phyloP scores from a whole-genome alignment of 2,797 vertebrate genomes.

The Eidolon dupreanum region DNA sequence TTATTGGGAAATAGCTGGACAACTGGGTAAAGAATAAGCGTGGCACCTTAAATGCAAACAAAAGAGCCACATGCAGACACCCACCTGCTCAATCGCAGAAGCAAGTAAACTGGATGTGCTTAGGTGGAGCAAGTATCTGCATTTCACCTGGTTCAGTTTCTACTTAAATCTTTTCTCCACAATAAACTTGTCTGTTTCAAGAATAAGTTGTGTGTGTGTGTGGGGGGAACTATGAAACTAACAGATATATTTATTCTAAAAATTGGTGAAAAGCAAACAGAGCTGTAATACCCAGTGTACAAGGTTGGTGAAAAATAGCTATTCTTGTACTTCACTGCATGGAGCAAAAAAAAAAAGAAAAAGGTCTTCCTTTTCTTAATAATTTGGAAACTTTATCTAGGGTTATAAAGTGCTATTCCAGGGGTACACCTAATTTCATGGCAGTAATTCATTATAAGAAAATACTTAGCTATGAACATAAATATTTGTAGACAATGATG shows the following conservation, averaged over 20 bases:
- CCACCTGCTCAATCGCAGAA: neutral
- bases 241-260: slow-evolving; percentile 14
- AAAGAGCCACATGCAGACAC: neutral
- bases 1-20: neutral
- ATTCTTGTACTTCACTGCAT: neutral
- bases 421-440: neutral
- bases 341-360: neutral
- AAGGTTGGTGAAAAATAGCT: neutral
- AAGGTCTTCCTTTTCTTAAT: neutral
- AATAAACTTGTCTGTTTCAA: slow-evolving; percentile 29
- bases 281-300: neutral
- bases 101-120: neutral
- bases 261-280: neutral
- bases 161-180: neutral
- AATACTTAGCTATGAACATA: slow-evolving; percentile 7
- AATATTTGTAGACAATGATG: neutral
- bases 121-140: neutral
- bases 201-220: neutral
- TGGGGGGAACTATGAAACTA: neutral
- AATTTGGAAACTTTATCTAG: neutral
- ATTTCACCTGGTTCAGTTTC: neutral
- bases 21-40: neutral
- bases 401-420: neutral
- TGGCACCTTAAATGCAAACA: neutral
- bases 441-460: slow-evolving; percentile 18